Evolutionary conservation across 2,113 vertebrate species (phyloP).

Genomic region (Hippoglossus stenolepis): DNA sequence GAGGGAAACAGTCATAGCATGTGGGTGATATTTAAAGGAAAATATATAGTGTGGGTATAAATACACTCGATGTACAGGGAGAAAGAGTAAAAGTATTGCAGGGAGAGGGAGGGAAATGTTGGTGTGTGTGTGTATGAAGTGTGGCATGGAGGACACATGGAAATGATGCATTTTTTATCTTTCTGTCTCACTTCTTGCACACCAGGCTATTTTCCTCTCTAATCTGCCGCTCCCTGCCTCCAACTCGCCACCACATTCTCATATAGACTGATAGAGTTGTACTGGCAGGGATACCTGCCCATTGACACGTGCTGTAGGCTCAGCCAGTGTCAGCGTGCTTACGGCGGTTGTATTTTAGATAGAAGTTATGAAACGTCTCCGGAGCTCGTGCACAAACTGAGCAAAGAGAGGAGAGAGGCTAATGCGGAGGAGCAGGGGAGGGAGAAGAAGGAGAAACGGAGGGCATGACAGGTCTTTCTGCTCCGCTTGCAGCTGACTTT

Average conservation of each 20-base stretch:
- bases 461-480: conserved; percentile 52
- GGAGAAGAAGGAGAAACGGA: conserved; percentile 5
- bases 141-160: conserved; percentile 18
- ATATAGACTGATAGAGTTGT: conserved; percentile 15
- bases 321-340: not conserved
- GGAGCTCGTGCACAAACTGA: conserved; percentile 28
- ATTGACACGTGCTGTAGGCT: conserved; percentile 23
- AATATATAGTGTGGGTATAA: conserved; percentile 21
- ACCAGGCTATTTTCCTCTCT: conserved; percentile 14
- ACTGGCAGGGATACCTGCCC: conserved; percentile 38
- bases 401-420: conserved; percentile 19
- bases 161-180: conserved; percentile 52
- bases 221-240: conserved; percentile 33
- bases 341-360: not conserved
- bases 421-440: conserved; percentile 23
- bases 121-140: conserved; percentile 9
- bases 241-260: conserved; percentile 7
- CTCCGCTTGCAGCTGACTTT: conserved; percentile 57
- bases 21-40: conserved; percentile 34
- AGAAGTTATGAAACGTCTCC: conserved; percentile 38
- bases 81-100: not conserved
- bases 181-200: conserved; percentile 18
- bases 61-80: conserved; percentile 28
- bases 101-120: conserved; percentile 33
- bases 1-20: conserved; percentile 10